Evolutionary conservation across 2,113 vertebrate species (phyloP).

Genomic region (Grantiella picta): DNA sequence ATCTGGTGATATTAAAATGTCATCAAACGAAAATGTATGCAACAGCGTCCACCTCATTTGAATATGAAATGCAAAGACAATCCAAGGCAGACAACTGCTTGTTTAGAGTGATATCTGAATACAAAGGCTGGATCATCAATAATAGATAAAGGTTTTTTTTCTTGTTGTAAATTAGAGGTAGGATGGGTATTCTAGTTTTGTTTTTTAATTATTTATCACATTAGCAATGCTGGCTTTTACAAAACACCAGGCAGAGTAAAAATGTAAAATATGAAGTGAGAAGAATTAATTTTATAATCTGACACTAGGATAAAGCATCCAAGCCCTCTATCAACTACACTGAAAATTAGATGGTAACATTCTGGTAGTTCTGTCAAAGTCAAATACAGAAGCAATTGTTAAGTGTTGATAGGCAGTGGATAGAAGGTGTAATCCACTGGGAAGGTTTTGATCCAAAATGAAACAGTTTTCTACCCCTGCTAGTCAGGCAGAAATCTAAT

Average conservation of each 20-base stretch:
- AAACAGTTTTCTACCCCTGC: conserved; percentile 70
- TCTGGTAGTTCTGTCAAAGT: conserved; percentile 69
- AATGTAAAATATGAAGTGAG: conserved; percentile 1
- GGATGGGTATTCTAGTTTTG: conserved; percentile 13
- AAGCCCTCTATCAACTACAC: conserved; percentile 2
- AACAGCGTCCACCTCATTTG: conserved; percentile 24
- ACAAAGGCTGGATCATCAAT: conserved; percentile 52
- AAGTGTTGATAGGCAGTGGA: conserved; percentile 66
- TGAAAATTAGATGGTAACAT: conserved; percentile 62
- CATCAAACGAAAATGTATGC: conserved; percentile 44
- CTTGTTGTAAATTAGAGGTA: conserved; percentile 29
- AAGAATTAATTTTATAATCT: conserved; percentile 52
- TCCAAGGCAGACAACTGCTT: conserved; percentile 27
- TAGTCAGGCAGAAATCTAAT: conserved; percentile 80
- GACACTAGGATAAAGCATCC: conserved; percentile 44
- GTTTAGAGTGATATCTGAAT: conserved; percentile 44
- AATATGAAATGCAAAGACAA: conserved; percentile 38
- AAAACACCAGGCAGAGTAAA: conserved; percentile 26
- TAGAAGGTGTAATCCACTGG: conserved; percentile 65
- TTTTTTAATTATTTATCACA: conserved; percentile 44
- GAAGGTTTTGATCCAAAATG: conserved; percentile 75
- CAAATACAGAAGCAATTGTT: conserved; percentile 69
- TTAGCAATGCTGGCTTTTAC: conserved; percentile 25
- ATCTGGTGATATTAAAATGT: conserved; percentile 62
- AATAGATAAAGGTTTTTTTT: conserved; percentile 51